Percentiles rank a stretch among this genome's conserved stretches.
Conservation (phyloP, 2,797 vertebrate species). For the Paramormyrops hopkinsi region DNA sequence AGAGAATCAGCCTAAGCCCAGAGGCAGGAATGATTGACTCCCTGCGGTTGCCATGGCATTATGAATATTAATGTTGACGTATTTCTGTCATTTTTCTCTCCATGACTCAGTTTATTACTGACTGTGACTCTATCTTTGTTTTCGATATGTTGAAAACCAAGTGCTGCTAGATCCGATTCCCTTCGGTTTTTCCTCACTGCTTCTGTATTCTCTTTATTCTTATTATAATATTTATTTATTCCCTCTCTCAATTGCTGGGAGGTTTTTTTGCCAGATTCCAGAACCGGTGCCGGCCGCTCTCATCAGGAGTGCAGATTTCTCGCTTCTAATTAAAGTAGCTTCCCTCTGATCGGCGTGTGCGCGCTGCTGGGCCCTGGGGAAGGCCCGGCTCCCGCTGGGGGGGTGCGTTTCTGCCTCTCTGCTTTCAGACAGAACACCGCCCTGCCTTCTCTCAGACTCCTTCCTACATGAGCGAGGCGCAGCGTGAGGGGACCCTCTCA, state of each 20-base stretch:
- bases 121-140: not conserved
- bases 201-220: not conserved
- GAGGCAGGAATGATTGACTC: not conserved
- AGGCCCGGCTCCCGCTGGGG: not conserved
- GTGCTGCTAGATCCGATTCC: not conserved
- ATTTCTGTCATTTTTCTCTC: not conserved
- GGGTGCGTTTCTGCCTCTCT: not conserved
- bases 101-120: not conserved
- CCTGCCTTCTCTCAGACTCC: not conserved
- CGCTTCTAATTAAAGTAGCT: constrained; percentile 6
- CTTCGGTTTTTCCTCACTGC: not conserved
- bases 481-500: not conserved
- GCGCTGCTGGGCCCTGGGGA: not conserved
- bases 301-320: not conserved
- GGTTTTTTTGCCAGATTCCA: not conserved
- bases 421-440: not conserved
- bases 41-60: not conserved
- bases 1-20: not conserved
- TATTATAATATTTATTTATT: not conserved
- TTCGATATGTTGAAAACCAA: not conserved
- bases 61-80: constrained; percentile 4
- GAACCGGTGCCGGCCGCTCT: not conserved
- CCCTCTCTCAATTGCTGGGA: not conserved
- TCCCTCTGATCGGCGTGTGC: not conserved
- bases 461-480: not conserved